Evolutionary conservation across 2,113 vertebrate species (phyloP).

Genomic region (Accipiter virgatus): DNA sequence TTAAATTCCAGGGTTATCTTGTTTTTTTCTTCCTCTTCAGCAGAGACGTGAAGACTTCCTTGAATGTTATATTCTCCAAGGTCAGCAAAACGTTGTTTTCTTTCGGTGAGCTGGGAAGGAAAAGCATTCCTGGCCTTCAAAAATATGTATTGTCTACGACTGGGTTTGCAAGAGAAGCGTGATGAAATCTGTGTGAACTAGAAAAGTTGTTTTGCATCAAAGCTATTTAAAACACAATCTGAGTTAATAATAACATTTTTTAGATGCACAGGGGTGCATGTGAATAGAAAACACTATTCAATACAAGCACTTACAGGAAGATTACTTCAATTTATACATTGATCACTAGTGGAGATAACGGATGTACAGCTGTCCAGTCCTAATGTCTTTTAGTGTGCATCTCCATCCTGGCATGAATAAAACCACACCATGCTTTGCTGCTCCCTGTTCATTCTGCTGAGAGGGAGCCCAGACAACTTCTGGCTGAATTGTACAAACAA

Average conservation of each 20-base stretch:
- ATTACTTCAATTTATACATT: background rate
- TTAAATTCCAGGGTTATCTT: conserved; percentile 42
- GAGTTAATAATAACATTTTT: background rate
- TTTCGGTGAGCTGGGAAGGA: background rate
- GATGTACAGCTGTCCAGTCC: background rate
- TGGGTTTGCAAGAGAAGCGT: background rate
- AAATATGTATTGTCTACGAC: background rate
- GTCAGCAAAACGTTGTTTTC: conserved; percentile 16
- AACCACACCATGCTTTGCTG: background rate
- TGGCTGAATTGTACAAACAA: background rate
- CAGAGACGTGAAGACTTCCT: background rate
- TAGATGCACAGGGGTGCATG: background rate
- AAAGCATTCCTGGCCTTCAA: background rate
- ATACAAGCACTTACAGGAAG: background rate
- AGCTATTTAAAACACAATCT: background rate
- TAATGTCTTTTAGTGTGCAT: background rate
- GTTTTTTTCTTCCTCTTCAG: background rate
- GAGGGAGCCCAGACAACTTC: background rate
- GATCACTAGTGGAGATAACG: background rate
- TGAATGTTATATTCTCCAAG: background rate
- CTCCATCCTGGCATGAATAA: background rate
- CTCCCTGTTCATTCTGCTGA: background rate
- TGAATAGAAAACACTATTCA: background rate
- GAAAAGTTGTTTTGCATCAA: background rate
- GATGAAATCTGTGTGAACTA: background rate